phyloP scores from a whole-genome alignment of 2,888 invertebrate species.

The Linyphia triangularis region DNA sequence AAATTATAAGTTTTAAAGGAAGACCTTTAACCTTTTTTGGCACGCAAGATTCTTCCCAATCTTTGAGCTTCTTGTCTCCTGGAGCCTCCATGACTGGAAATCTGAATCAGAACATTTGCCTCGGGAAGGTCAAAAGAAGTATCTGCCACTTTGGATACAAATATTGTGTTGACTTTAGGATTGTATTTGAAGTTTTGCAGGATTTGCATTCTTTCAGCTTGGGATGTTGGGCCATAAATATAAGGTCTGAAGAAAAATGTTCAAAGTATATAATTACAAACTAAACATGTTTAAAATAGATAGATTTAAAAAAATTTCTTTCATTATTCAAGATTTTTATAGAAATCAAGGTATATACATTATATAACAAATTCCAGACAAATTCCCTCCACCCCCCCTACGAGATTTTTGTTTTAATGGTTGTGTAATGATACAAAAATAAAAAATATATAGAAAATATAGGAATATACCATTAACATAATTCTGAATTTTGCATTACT shows the following conservation, averaged over 20 bases:
- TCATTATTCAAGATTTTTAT: too few relatives aligned
- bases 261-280: not conserved
- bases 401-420: too few relatives aligned
- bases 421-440: too few relatives aligned
- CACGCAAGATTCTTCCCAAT: conserved; percentile 95
- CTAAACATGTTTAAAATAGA: too few relatives aligned
- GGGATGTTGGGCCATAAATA: conserved; percentile 98
- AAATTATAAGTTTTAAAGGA: not conserved
- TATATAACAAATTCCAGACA: too few relatives aligned
- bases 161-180: conserved; percentile 98
- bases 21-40: conserved; percentile 87
- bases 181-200: conserved; percentile 99
- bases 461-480: too few relatives aligned
- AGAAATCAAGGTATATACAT: too few relatives aligned
- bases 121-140: conserved; percentile 99
- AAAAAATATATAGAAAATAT: too few relatives aligned
- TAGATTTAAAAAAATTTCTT: too few relatives aligned
- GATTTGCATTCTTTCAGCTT: conserved; percentile 97
- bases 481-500: too few relatives aligned
- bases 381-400: too few relatives aligned
- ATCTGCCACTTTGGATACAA: conserved; percentile 99
- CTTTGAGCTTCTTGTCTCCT: conserved; percentile 98
- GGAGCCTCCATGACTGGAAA: conserved; percentile 99
- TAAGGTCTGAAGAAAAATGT: conserved; percentile 84
- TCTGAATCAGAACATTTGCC: conserved; percentile 98